phyloP scores from a whole-genome alignment of 1,140 invertebrate species.

The Hestina assimilis region DNA sequence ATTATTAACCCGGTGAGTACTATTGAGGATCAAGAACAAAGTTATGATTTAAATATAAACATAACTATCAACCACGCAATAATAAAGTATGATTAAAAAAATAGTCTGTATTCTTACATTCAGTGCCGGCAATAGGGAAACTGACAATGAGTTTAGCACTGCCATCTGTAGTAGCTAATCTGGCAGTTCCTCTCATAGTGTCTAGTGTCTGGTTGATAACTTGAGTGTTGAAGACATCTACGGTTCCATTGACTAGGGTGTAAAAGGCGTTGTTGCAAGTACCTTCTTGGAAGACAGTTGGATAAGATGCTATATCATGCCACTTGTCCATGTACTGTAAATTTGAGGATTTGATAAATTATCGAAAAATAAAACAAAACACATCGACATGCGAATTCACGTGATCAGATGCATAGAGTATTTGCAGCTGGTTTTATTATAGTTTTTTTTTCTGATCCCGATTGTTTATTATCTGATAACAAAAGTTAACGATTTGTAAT shows the following conservation, averaged over 20 bases:
- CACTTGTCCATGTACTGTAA: conserved; percentile 58
- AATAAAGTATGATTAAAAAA: neutral
- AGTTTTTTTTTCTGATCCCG: too few relatives aligned
- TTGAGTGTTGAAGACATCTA: conserved; percentile 51
- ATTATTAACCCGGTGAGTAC: too few relatives aligned
- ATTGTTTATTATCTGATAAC: too few relatives aligned
- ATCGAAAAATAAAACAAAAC: too few relatives aligned
- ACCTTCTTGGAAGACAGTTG: conserved; percentile 43
- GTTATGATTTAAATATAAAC: too few relatives aligned
- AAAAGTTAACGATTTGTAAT: too few relatives aligned
- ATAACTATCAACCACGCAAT: too few relatives aligned
- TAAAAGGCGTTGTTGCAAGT: conserved; percentile 52
- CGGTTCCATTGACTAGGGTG: conserved; percentile 16
- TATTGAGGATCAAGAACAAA: too few relatives aligned
- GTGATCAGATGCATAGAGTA: too few relatives aligned
- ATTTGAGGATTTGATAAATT: conserved; percentile 9
- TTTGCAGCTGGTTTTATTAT: too few relatives aligned
- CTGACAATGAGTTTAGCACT: conserved; percentile 49
- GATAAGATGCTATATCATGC: conserved; percentile 59
- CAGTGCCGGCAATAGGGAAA: conserved; percentile 49
- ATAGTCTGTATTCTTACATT: conserved; percentile 40
- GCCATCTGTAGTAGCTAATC: conserved; percentile 29
- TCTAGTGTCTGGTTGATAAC: conserved; percentile 45
- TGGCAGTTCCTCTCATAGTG: conserved; percentile 38
- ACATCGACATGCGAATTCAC: too few relatives aligned